Percentiles rank a stretch among this genome's conserved stretches.
phyloP scores from a whole-genome alignment of 2,888 invertebrate genomes.

The Cerastis leucographa region DNA sequence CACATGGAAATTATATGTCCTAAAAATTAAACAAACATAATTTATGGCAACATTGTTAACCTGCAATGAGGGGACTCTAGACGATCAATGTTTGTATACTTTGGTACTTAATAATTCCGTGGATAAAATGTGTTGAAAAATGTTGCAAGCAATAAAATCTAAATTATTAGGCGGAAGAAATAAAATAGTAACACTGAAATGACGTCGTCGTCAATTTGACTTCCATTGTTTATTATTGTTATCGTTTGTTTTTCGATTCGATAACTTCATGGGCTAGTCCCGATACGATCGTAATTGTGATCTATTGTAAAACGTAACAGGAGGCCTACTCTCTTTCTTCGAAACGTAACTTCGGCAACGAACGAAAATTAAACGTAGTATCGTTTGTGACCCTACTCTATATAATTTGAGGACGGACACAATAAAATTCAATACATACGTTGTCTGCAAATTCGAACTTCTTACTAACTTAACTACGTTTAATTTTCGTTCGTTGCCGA shows the following conservation, averaged over 20 bases:
- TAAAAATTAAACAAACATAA: background rate
- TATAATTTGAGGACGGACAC: no score
- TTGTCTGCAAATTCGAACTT: no score
- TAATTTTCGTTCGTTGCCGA: no score
- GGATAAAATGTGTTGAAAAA: background rate
- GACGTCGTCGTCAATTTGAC: background rate
- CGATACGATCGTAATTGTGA: background rate
- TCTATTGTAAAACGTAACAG: background rate
- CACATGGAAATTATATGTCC: background rate
- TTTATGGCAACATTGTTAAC: constrained; percentile 9
- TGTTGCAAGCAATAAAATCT: background rate
- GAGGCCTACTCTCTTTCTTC: no score
- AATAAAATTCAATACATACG: no score
- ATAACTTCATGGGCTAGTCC: background rate
- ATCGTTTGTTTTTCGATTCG: background rate
- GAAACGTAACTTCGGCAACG: no score
- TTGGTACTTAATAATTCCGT: background rate
- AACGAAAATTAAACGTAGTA: no score
- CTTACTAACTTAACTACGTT: no score
- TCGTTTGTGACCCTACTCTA: no score
- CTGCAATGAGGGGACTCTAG: background rate
- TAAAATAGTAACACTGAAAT: background rate
- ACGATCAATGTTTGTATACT: background rate
- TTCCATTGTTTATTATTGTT: background rate
- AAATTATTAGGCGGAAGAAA: background rate